Evolutionary conservation across 1,140 invertebrate genomes (phyloP).

Genomic region (Araneus ventricosus): DNA sequence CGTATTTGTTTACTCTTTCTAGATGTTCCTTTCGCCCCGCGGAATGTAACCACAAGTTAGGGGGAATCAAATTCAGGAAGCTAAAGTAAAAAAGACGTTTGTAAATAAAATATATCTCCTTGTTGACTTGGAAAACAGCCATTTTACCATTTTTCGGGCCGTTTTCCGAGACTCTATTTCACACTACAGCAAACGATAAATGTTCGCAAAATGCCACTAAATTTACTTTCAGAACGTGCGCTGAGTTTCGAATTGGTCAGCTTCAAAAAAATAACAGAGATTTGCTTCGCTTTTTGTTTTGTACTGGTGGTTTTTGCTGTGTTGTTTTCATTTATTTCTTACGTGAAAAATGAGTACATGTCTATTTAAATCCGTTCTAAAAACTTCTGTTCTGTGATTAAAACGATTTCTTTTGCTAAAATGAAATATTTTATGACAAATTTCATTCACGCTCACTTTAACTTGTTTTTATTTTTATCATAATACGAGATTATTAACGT

Average conservation of each 20-base stretch:
- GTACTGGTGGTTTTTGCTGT: not conserved
- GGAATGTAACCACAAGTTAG: slow-evolving; percentile 26
- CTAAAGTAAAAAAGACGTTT: slow-evolving; percentile 34
- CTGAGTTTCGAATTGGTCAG: not conserved
- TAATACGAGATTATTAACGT: too few relatives aligned
- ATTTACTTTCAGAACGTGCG: slow-evolving; percentile 33
- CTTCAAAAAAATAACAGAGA: not conserved
- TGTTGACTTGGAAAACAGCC: slow-evolving; percentile 62
- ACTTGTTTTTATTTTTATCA: too few relatives aligned
- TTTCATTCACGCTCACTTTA: too few relatives aligned
- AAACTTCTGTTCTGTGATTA: too few relatives aligned
- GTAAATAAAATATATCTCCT: slow-evolving; percentile 64
- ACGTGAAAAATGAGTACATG: too few relatives aligned
- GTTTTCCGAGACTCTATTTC: slow-evolving; percentile 48
- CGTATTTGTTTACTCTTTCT: not conserved
- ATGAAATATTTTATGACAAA: too few relatives aligned
- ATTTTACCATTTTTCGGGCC: slow-evolving; percentile 29
- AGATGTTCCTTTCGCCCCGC: not conserved
- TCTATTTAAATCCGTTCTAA: too few relatives aligned
- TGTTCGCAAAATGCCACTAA: slow-evolving; percentile 51
- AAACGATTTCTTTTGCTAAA: too few relatives aligned
- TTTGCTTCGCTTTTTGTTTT: not conserved
- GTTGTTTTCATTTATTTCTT: too few relatives aligned
- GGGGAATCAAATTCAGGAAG: slow-evolving; percentile 36
- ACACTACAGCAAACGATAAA: slow-evolving; percentile 36